Conservation (phyloP, 2,113 vertebrate genomes). For the Phalacrocorax carbo region DNA sequence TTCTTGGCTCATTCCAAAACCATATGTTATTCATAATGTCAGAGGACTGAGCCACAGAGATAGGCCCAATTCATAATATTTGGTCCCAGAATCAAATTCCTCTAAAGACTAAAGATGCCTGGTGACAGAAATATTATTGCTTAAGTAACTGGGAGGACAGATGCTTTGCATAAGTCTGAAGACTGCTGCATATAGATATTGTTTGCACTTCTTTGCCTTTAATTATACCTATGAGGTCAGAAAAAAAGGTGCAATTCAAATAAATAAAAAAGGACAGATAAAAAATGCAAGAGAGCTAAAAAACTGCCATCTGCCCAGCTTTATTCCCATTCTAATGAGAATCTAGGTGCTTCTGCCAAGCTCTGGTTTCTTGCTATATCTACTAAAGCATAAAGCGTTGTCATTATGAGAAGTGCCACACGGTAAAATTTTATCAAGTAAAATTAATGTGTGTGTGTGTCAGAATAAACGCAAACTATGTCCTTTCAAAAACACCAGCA, state of each 20-base stretch:
- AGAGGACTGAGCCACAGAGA: neutral
- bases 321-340: neutral
- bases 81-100: neutral
- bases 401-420: neutral
- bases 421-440: neutral
- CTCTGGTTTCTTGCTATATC: neutral
- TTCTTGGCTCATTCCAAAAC: neutral
- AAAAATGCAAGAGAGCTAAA: neutral
- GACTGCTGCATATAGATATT: neutral
- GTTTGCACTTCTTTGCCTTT: neutral
- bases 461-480: accelerated
- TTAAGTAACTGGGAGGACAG: neutral
- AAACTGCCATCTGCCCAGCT: neutral
- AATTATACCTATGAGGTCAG: neutral
- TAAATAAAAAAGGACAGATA: neutral
- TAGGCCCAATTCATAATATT: neutral
- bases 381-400: neutral
- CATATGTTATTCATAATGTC: neutral
- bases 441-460: neutral
- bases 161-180: neutral
- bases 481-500: neutral
- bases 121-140: neutral
- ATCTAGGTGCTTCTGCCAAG: neutral
- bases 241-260: neutral
- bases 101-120: neutral